These are phyloP conservation scores for Luscinia megarhynchos DNA, from an alignment of 2,797 vertebrate species.

Conservation along the genomic window DNA sequence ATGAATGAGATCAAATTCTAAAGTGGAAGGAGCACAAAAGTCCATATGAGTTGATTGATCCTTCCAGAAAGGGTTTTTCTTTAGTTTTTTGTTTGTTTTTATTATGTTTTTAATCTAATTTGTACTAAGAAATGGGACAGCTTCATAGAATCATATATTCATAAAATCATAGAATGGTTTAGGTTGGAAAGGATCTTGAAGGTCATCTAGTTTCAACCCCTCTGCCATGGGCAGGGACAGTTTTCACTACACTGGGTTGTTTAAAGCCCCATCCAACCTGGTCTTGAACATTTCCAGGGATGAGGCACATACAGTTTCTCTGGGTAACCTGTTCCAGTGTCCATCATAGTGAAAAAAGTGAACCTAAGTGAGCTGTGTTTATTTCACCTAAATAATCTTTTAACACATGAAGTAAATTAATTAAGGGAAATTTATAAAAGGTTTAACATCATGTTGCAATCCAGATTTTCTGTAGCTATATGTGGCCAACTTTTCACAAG, in stretches of 20 bases:
- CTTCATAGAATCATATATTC: background rate
- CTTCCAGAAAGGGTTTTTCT: background rate
- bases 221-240: background rate
- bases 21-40: background rate
- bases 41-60: background rate
- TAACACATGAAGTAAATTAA: background rate
- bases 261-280: background rate
- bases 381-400: background rate
- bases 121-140: background rate
- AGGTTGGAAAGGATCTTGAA: background rate
- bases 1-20: background rate
- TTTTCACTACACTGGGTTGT: background rate
- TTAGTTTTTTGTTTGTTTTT: background rate
- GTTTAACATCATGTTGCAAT: background rate
- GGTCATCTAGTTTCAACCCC: background rate
- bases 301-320: background rate
- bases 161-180: background rate
- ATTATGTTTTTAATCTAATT: background rate
- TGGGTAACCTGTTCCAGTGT: too few species aligned
- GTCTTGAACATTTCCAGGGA: background rate
- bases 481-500: background rate
- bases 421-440: too few species aligned
- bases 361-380: background rate
- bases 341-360: background rate
- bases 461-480: background rate